Evolutionary conservation across 2,888 invertebrate genomes (phyloP).

Genomic region (Phanerotoma sp.): DNA sequence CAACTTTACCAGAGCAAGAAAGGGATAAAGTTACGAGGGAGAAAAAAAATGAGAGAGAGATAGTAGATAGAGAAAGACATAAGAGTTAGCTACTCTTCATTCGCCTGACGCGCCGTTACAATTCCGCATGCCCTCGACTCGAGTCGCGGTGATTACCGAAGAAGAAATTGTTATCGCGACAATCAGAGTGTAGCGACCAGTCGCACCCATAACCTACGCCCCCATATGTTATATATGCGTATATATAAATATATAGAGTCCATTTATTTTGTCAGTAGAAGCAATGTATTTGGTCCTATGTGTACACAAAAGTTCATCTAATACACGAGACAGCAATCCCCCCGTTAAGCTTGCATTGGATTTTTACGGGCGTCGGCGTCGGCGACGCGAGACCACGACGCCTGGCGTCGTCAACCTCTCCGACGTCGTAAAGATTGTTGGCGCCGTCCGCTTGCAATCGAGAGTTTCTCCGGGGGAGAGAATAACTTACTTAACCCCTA

Average conservation of each 20-base stretch:
- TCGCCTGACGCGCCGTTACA: slow-evolving; percentile 11
- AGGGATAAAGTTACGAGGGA: slow-evolving; percentile 26
- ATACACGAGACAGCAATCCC: background rate
- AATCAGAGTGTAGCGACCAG: slow-evolving; percentile 48
- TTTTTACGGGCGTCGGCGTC: slow-evolving; percentile 20
- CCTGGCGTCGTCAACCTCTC: slow-evolving; percentile 30
- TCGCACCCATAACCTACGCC: slow-evolving; percentile 21
- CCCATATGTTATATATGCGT: background rate
- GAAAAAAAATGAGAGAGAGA: slow-evolving; percentile 49
- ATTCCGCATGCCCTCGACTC: slow-evolving; percentile 12
- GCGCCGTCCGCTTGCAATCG: slow-evolving; percentile 39
- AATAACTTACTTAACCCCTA: slow-evolving; percentile 10
- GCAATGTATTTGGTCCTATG: background rate
- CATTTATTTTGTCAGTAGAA: background rate
- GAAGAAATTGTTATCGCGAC: slow-evolving; percentile 49
- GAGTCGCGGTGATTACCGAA: slow-evolving; percentile 18
- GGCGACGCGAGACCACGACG: slow-evolving; percentile 29
- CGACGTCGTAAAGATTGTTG: slow-evolving; percentile 51
- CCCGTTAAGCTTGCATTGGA: slow-evolving; percentile 14
- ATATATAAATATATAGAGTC: background rate
- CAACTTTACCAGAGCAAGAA: slow-evolving; percentile 31
- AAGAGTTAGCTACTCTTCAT: background rate
- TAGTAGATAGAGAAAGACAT: slow-evolving; percentile 10
- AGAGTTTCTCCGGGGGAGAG: slow-evolving; percentile 3
- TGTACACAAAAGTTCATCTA: background rate